Conservation (phyloP, 2,888 invertebrate genomes). For the Macrophya annulata region DNA sequence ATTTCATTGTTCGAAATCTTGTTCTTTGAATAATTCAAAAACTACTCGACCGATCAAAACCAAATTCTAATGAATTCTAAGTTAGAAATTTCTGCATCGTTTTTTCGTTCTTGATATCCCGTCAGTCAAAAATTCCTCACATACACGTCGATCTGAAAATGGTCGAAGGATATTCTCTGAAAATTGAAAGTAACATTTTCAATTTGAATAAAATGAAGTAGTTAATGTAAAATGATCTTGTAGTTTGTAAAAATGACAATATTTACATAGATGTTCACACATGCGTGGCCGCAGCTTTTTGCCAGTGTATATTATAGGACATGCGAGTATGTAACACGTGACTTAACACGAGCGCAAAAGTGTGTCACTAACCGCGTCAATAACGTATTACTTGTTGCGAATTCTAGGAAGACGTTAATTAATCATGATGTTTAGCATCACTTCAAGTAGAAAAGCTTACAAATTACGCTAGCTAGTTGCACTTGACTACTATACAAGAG, state of each 20-base stretch:
- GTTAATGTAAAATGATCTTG: not conserved
- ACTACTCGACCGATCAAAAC: too few relatives aligned
- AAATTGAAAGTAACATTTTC: not conserved
- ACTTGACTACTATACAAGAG: not conserved
- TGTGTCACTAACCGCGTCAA: constrained; percentile 65
- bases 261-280: not conserved
- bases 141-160: too few relatives aligned
- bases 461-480: constrained; percentile 10
- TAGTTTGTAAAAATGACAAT: not conserved
- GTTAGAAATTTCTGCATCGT: too few relatives aligned
- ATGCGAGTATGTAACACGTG: not conserved
- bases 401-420: constrained; percentile 76
- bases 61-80: too few relatives aligned
- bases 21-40: too few relatives aligned
- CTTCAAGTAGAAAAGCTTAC: not conserved
- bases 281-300: constrained; percentile 5
- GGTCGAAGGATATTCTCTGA: too few relatives aligned
- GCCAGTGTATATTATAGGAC: not conserved
- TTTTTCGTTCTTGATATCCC: too few relatives aligned
- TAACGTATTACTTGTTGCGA: constrained; percentile 75
- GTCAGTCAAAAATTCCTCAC: too few relatives aligned
- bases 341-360: constrained; percentile 31
- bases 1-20: too few relatives aligned
- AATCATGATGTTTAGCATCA: constrained; percentile 66
- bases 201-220: too few relatives aligned